Evolutionary conservation across 2,113 vertebrate species (phyloP).

Genomic region (Tonatia bakeri): DNA sequence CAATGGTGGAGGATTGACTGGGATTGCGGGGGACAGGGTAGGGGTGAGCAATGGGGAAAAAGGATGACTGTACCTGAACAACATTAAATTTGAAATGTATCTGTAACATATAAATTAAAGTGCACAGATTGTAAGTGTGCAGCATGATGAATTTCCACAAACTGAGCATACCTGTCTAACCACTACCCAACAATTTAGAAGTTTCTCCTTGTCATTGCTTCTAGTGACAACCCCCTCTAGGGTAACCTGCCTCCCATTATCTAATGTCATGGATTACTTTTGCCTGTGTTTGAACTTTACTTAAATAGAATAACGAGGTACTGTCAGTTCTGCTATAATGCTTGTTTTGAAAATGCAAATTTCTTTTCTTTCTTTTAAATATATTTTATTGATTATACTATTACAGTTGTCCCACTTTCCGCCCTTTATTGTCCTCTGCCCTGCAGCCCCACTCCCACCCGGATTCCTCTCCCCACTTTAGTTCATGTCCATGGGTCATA

Average conservation of each 20-base stretch:
- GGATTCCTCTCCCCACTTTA: too few relatives aligned
- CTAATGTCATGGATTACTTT: background rate
- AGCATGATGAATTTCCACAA: background rate
- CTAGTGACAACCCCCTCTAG: background rate
- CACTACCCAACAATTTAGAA: background rate
- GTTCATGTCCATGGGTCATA: too few relatives aligned
- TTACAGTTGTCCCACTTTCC: too few relatives aligned
- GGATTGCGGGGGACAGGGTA: too few relatives aligned
- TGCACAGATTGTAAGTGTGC: background rate
- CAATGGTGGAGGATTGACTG: too few relatives aligned
- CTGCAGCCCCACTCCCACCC: too few relatives aligned
- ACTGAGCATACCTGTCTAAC: background rate
- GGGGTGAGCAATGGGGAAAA: too few relatives aligned
- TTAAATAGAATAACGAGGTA: background rate
- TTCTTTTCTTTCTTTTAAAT: background rate
- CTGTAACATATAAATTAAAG: background rate
- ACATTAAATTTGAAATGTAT: background rate
- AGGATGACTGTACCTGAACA: too few relatives aligned
- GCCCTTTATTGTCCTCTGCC: too few relatives aligned
- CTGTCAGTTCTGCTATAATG: background rate
- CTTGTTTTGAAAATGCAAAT: conserved; percentile 17
- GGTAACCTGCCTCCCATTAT: background rate
- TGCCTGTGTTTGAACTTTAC: background rate
- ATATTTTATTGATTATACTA: too few relatives aligned
- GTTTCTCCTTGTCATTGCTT: background rate